Evolutionary conservation across 2,888 invertebrate genomes (phyloP).

Genomic region (Sepiola atlantica): DNA sequence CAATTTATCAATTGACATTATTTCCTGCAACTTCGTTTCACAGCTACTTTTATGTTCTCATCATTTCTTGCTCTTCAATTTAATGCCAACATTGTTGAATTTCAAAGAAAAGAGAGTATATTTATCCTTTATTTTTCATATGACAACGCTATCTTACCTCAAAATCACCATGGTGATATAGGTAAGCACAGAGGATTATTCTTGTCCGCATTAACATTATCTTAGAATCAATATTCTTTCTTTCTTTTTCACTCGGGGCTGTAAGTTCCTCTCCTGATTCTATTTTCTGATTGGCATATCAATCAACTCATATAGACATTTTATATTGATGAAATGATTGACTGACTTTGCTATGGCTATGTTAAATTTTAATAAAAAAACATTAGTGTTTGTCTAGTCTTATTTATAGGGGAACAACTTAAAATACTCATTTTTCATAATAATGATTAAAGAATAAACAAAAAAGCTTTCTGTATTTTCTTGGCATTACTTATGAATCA

Average conservation of each 20-base stretch:
- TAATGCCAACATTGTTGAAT: background rate
- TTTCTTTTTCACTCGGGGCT: background rate
- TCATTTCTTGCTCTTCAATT: background rate
- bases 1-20: no score
- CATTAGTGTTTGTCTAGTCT: background rate
- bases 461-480: background rate
- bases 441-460: no score
- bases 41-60: background rate
- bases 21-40: no score
- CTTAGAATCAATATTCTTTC: background rate
- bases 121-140: background rate
- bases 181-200: background rate
- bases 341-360: background rate
- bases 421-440: background rate
- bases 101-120: background rate
- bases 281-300: background rate
- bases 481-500: background rate
- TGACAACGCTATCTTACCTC: background rate
- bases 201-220: background rate
- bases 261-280: background rate
- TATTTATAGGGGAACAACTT: background rate
- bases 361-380: background rate
- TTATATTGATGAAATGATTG: background rate
- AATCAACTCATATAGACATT: background rate
- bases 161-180: background rate